Evolutionary conservation across 2,888 invertebrate species (phyloP), one percentile per base, ranked within the genome.

Genomic region (Noctua janthe): DNA sequence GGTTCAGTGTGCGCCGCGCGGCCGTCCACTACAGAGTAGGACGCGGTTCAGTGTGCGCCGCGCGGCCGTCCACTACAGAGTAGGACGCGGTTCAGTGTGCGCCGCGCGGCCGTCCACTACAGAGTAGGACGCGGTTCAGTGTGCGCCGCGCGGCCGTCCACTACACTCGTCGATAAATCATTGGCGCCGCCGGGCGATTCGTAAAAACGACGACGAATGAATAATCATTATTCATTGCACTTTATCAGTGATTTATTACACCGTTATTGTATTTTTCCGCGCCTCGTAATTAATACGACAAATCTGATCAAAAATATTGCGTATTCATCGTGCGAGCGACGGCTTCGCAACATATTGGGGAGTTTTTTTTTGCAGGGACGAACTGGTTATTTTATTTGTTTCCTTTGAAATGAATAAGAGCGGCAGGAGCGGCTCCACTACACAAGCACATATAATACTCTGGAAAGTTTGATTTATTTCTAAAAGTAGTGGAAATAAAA

Each of bases 211-310:
- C 91, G 91, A 92, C 88, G 90, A 92, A 94, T 92, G 91, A 94
- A 93, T 92, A 92, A 93, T 93, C 91, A 94, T 94, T 93, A 94
- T 94, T 94, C 94, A 94, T 94, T 91, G 94, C 92, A 93, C 92
- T 94, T 92, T 91, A 93, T 93, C 93, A 92, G 88, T 93, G 95
- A 95, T 95, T 95, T 95, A 95, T 94, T 85, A 90, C 82, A 76
- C 83, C 89, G 93, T 94, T 94, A 95, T 94, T 95, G 94, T 94
- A 94, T 94, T 94, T 94, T 94, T 93, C 93, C 92, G 90, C 83
- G 86, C 89, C 87, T 91, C 86, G 93, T 93, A 92, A 95, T 94
- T 92, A 94, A 94, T 94, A 92, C 91, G 91, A 92, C 92, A 91
- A 92, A 92, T 91, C 91, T 88, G 91, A 86, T 88, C 85, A 82